Evolutionary conservation across 2,113 vertebrate species (phyloP), one percentile per base, ranked within the genome.

Genomic region (Fregata magnificens): DNA sequence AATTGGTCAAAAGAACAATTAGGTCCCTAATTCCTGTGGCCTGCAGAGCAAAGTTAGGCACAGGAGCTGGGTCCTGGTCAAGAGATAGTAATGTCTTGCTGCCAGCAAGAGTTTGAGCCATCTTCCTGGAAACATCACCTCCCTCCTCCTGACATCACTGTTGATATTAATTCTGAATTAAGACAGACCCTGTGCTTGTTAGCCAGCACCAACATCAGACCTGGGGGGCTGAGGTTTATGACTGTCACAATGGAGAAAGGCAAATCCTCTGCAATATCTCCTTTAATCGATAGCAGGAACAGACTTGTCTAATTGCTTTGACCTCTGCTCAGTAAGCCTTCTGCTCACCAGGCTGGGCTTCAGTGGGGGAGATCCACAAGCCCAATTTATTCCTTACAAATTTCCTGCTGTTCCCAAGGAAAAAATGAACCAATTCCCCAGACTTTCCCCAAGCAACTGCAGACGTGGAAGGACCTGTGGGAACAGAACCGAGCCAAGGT

Each of bases 61-160:
- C 19, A 40, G 38, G 53, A 40, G 42, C 21, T 24, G 29, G 45
- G 28, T 29, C 19, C 40, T 31, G 63, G 17, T 45, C 58, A 15
- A 26, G 62, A 56, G 58, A 29, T 1, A 7, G 4, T 11, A 4
- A 38, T 3, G 2, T 42, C 26, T 52, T 29, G 56, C n/a, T 70
- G 71, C 32, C 52, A 18, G 55, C 38, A 31, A 55, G 53, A 18
- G 53, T 70, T 36, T 38, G 50, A 95, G 55, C 10, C 34, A 6
- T 4, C 16, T 18, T 4, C 2, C 29, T 17, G 50, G 36, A 22
- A 61, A 38, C 36, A 58, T 4, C 21, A 3, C 32, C 20, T 44
- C 45, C 14, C 44, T 20, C 34, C 61, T 50, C 62, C 38, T 5
- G 4, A 2, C n/a, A 29, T 26, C 1, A 0, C 18, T 34, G 22